These are phyloP conservation scores for Hydriomena furcata DNA, from an alignment of 2,888 invertebrate species.

Conservation along the genomic window DNA sequence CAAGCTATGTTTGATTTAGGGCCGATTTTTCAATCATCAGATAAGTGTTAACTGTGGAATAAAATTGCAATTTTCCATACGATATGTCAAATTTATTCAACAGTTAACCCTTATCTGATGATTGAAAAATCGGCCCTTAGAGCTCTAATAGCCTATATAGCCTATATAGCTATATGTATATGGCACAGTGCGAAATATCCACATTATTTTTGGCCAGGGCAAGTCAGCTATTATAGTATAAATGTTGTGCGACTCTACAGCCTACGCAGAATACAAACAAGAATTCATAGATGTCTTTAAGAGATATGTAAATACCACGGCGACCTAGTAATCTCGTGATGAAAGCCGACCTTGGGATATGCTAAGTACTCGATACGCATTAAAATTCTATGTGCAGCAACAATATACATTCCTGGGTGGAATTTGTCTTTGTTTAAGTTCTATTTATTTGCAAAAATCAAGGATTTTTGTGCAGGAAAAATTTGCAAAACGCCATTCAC, in stretches of 20 bases:
- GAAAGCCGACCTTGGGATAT: conserved; percentile 20
- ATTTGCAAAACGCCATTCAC: neutral
- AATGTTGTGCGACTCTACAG: neutral
- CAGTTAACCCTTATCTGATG: too few relatives aligned
- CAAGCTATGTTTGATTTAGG: too few relatives aligned
- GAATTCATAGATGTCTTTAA: conserved; percentile 15
- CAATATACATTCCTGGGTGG: conserved; percentile 3
- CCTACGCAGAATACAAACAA: neutral
- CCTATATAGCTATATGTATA: too few relatives aligned
- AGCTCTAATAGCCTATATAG: too few relatives aligned
- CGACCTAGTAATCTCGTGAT: conserved; percentile 18
- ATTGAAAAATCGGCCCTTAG: too few relatives aligned
- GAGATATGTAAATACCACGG: conserved; percentile 15
- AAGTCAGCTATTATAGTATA: too few relatives aligned
- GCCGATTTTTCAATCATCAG: too few relatives aligned
- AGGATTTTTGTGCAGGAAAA: conserved; percentile 3
- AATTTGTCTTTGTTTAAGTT: conserved; percentile 3
- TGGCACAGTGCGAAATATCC: too few relatives aligned
- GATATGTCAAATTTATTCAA: too few relatives aligned
- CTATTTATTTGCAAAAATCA: conserved; percentile 2
- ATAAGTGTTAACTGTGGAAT: too few relatives aligned
- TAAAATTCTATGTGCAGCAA: conserved; percentile 12
- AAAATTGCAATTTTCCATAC: too few relatives aligned
- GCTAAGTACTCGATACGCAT: conserved; percentile 13
- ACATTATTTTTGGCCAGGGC: too few relatives aligned